Percentiles rank a stretch among this genome's conserved stretches.
Conservation (phyloP, 2,888 invertebrate genomes). For the Napeogenes inachia region DNA sequence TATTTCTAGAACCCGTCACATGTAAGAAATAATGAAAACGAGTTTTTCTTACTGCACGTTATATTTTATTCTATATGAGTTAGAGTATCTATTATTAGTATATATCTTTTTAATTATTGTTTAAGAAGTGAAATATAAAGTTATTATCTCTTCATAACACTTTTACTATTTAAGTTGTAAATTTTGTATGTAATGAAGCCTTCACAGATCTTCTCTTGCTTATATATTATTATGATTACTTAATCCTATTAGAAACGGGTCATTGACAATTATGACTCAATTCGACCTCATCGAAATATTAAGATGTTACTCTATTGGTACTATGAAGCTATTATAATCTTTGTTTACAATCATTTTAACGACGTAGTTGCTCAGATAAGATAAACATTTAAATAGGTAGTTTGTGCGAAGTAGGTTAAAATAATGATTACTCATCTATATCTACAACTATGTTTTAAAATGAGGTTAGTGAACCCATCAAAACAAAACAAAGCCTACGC, state of each 20-base stretch:
- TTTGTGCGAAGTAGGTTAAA: conserved; percentile 18
- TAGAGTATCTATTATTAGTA: too few relatives aligned
- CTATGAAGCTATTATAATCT: neutral
- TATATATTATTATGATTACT: conserved; percentile 1
- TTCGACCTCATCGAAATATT: conserved; percentile 14
- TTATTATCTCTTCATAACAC: too few relatives aligned
- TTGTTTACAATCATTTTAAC: conserved; percentile 13
- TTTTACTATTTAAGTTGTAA: neutral
- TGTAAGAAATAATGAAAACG: too few relatives aligned
- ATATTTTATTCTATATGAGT: too few relatives aligned
- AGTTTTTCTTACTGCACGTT: too few relatives aligned
- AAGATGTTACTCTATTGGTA: neutral
- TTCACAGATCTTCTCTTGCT: neutral
- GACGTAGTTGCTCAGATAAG: conserved; percentile 34
- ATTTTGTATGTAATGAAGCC: conserved; percentile 10
- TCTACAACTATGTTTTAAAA: conserved; percentile 19
- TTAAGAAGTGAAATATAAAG: too few relatives aligned
- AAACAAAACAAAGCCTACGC: conserved; percentile 7
- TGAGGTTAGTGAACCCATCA: conserved; percentile 11
- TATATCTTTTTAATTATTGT: too few relatives aligned
- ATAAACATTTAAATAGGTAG: conserved; percentile 22
- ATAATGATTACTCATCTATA: conserved; percentile 22
- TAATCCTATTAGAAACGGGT: conserved; percentile 17
- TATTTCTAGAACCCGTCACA: too few relatives aligned
- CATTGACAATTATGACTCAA: conserved; percentile 26